These are phyloP conservation scores for Stenolophus ochropezus DNA, from an alignment of 2,888 invertebrate species.

Conservation along the genomic window DNA sequence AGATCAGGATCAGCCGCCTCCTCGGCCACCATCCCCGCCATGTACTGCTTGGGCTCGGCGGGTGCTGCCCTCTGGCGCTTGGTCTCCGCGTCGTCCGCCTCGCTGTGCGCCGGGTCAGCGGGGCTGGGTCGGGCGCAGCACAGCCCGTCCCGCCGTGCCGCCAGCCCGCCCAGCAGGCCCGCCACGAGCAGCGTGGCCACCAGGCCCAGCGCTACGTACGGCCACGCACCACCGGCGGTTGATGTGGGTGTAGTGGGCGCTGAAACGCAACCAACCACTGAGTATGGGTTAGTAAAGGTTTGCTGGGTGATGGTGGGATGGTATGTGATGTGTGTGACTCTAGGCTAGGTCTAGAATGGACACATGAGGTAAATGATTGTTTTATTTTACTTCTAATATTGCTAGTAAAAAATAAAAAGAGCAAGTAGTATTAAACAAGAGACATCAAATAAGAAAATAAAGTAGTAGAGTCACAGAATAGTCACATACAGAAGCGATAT, in stretches of 20 bases:
- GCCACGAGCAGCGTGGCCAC: constrained; percentile 72
- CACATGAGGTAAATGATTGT: too few species aligned
- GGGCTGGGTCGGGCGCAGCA: constrained; percentile 73
- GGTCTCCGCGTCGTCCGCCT: constrained; percentile 71
- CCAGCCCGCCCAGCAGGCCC: constrained; percentile 68
- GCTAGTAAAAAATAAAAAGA: too few species aligned
- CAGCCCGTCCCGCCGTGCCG: constrained; percentile 51
- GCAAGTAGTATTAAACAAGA: too few species aligned
- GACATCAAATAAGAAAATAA: too few species aligned
- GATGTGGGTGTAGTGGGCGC: constrained; percentile 47
- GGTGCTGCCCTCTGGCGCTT: constrained; percentile 69
- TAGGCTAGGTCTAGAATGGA: too few species aligned
- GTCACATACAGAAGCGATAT: too few species aligned
- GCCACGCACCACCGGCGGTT: constrained; percentile 68
- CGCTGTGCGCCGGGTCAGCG: constrained; percentile 72
- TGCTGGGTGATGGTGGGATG: constrained; percentile 8
- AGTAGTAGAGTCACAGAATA: too few species aligned
- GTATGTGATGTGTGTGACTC: not conserved
- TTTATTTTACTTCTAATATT: too few species aligned
- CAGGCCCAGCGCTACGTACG: constrained; percentile 70
- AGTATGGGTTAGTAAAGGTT: constrained; percentile 17
- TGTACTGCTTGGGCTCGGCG: constrained; percentile 33
- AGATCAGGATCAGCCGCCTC: constrained; percentile 69
- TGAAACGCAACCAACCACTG: constrained; percentile 51
- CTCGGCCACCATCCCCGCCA: constrained; percentile 48